Percentiles rank a stretch among this genome's conserved stretches.
phyloP scores from a whole-genome alignment of 2,888 invertebrate genomes.

The Coleophora deauratella region DNA sequence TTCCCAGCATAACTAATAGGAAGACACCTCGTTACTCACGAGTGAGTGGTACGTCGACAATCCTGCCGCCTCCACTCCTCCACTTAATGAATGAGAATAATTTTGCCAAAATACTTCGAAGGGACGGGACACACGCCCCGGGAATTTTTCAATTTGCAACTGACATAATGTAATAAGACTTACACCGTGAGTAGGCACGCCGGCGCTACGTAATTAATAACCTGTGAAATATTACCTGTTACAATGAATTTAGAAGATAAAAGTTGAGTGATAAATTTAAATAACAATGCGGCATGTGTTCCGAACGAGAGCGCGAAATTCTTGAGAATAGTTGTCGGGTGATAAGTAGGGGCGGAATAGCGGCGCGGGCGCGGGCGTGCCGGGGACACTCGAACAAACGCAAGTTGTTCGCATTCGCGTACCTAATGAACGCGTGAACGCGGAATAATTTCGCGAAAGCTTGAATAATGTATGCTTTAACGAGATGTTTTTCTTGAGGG shows the following conservation, averaged over 20 bases:
- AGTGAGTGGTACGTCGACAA: constrained; percentile 68
- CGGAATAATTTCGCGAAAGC: constrained; percentile 68
- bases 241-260: constrained; percentile 71
- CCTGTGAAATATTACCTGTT: constrained; percentile 72
- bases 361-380: constrained; percentile 37
- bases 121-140: constrained; percentile 71
- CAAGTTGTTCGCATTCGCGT: constrained; percentile 57
- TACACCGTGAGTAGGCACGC: constrained; percentile 69
- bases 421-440: constrained; percentile 71
- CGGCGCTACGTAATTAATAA: constrained; percentile 70
- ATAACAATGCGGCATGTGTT: constrained; percentile 54
- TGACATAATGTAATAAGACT: constrained; percentile 74
- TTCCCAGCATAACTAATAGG: constrained; percentile 67
- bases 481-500: constrained; percentile 73
- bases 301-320: constrained; percentile 50
- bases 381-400: constrained; percentile 47
- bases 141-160: constrained; percentile 75
- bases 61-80: constrained; percentile 65
- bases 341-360: constrained; percentile 53
- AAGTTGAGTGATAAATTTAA: constrained; percentile 74
- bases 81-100: constrained; percentile 73
- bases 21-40: constrained; percentile 70
- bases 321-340: constrained; percentile 65
- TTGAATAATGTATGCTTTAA: constrained; percentile 73
- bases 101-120: constrained; percentile 71